Base-by-base conservation (phyloP, 2,888 invertebrate genomes). In the Hylaea fasciaria region DNA sequence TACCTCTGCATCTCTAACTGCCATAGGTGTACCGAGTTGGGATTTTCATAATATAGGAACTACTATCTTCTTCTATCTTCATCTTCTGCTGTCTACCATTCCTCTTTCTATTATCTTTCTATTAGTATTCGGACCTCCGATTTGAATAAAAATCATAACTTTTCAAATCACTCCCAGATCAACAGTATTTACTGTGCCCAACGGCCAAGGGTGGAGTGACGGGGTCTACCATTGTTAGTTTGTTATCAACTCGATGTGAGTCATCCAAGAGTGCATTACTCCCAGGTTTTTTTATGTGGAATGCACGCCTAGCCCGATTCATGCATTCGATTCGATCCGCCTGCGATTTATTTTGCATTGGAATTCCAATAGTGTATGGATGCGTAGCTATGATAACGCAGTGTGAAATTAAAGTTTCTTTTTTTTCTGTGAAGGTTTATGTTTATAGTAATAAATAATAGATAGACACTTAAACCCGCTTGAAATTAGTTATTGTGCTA, bases 201-300 rank as follows among this genome's bases (percentile, higher is more conserved):
- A 22, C n/a, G n/a, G n/a, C 22, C 40, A 43, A 43, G 17, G 46
- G 46, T 40, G 41, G 8, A 11, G 43, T n/a, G 43, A 12, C 12
- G 17, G 10, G 16, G 32, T n/a, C 12, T 16, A 35, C 44, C 50
- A 41, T 22, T 22, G 32, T 32, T 9, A 9, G 9, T 40, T 51
- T 40, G 28, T 51, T 51, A 52, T 47, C 41, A 56, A 40, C 40
- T 14, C 22, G 17, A 54, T 44, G 41, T 66, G 64, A 64, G 47
- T 67, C 67, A 67, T 55, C 14, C n/a, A 28, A 4, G 50, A 52
- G 67, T 62, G 66, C 67, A 61, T 44, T 65, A 63, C 59, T 61
- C 65, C 55, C 58, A 22, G 57, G 57, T 57, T 64, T 69, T 64
- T 69, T 64, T 61, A 57, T 64, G 51, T 49, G 64, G 65, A 66